Base-by-base conservation (phyloP, 2,797 vertebrate genomes). In the Podarcis siculus region DNA sequence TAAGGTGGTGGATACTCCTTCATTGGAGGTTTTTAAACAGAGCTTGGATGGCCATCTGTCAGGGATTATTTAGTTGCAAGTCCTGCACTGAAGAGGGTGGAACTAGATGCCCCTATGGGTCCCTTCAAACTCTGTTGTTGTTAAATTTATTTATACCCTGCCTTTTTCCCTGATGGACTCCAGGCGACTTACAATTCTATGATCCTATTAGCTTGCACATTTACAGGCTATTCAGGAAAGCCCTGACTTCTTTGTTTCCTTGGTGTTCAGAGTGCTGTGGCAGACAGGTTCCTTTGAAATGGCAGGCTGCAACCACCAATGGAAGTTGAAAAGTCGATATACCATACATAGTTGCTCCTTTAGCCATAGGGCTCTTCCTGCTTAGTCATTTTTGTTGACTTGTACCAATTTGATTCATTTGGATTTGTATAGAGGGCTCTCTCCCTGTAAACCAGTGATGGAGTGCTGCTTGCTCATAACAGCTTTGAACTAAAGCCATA, bases 331-430 rank as follows among this genome's bases (percentile, higher is more conserved):
- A 66, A 71, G 90, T 87, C 87, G 8, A 89, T 86, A 94, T 95
- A 91, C 93, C 86, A 0, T 86, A 79, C 91, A 93, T 93, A 93
- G 91, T 92, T 94, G 90, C 37, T 88, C 4, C 87, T 89, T 92
- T 77, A 83, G 93, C 93, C 89, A 32, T 86, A 89, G 90, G 90
- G 86, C 87, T 94, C 4, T 9, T 94, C 92, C 88, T 96, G 96
- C 96, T 96, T 95, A 95, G 95, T 96, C 94, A 95, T 64, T 93
- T 94, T 55, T 89, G 94, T 92, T 90, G 81, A 79, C 89, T 73
- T 86, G 58, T 0, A 10, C 90, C 72, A 77, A n/a, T 93, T 89
- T 89, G 89, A 87, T 86, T 88, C 32, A 58, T 32, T 85, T 83
- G 89, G 87, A 87, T 91, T 94, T 91, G 89, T 92, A n/a, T 39